These are phyloP conservation scores for Eunapius fragilis DNA, from an alignment of 37 sponge, comb jelly and placozoan genomes.

Conservation along the genomic window DNA sequence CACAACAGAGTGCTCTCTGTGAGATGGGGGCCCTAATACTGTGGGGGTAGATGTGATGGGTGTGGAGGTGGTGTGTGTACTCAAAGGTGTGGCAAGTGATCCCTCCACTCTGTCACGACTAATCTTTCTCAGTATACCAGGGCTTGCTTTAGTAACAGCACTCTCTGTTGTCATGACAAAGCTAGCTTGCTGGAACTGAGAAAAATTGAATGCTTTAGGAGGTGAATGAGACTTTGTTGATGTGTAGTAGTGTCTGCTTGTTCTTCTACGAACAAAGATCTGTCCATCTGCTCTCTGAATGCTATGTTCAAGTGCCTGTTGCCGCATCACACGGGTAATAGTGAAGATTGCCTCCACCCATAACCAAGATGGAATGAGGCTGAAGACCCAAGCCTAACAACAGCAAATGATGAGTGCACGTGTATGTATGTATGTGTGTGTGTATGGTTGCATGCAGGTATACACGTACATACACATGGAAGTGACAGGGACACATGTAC, in stretches of 20 bases:
- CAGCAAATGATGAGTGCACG: neutral
- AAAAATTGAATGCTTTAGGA: neutral
- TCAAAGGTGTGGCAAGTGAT: neutral
- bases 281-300: neutral
- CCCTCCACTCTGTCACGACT: neutral
- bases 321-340: neutral
- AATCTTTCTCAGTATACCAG: neutral
- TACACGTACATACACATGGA: neutral
- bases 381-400: neutral
- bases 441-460: neutral
- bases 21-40: neutral
- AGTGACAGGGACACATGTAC: constrained; percentile 9
- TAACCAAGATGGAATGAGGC: constrained; percentile 3
- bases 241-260: neutral
- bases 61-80: neutral
- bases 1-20: neutral
- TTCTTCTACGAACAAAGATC: neutral
- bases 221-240: neutral
- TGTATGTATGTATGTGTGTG: neutral
- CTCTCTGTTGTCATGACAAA: neutral
- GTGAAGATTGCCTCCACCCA: neutral
- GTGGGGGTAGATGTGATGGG: neutral
- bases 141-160: neutral
- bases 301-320: neutral
- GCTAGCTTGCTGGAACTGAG: neutral